A percentile compares a stretch with the other conserved stretches of the same genome.
Conservation (phyloP, 35 echinoderm and acorn worm genomes). For the Ophioderma brevispina region DNA sequence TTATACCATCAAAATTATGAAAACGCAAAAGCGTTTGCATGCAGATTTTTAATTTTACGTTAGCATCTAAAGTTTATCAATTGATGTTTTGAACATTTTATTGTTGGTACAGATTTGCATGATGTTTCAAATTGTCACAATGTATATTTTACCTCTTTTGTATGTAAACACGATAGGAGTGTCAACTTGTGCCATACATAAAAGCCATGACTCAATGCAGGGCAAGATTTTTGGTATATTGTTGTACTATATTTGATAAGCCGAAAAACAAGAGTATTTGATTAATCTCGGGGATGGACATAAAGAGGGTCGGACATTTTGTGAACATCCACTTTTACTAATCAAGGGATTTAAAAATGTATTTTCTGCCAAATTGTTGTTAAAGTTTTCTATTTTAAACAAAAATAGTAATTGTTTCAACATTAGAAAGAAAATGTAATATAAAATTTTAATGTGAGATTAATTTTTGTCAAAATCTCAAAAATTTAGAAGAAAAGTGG, state of each 20-base stretch:
- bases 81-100: not conserved
- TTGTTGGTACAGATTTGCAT: not conserved
- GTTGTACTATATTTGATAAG: constrained; percentile 6
- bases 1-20: too few species aligned
- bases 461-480: not conserved
- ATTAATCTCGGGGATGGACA: constrained; percentile 6
- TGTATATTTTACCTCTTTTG: not conserved
- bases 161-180: not conserved
- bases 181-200: not conserved
- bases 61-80: too few species aligned
- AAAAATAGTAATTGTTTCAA: too few species aligned
- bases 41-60: too few species aligned
- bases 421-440: not conserved
- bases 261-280: constrained; percentile 3
- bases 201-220: not conserved
- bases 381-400: not conserved
- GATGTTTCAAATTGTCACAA: too few species aligned
- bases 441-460: not conserved
- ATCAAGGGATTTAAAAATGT: not conserved
- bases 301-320: not conserved
- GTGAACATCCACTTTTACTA: too few species aligned
- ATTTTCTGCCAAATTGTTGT: not conserved
- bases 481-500: too few species aligned
- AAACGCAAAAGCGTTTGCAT: too few species aligned
- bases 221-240: constrained; percentile 9